Evolutionary conservation across 2,797 vertebrate genomes (phyloP), one percentile per base, ranked within the genome.

Genomic region (Lutjanus argentimaculatus): DNA sequence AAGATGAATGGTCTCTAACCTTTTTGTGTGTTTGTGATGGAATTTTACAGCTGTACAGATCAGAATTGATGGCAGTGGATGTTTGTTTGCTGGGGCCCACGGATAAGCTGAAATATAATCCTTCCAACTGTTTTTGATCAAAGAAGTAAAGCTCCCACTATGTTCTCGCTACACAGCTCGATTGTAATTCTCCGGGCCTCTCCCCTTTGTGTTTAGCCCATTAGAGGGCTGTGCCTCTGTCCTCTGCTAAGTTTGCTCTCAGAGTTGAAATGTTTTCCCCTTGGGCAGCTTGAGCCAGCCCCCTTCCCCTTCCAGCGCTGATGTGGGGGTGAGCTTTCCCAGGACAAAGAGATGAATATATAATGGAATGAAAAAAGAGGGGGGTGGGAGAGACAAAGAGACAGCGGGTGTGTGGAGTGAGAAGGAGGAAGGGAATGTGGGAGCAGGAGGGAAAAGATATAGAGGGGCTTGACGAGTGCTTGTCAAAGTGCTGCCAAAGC

Each of bases 301-400:
- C 91, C 89, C 85, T 89, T 88, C 78, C 85, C 87, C 80, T 85
- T 88, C 87, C 83, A 36, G 30, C 30, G 88, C 74, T 22, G 69
- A 83, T 83, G 90, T 83, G 92, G 90, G 92, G 93, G 90, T 88
- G 93, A 92, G 92, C 93, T 90, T 93, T 94, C 93, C 93, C 87
- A 92, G 94, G 95, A 95, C 94, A 95, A 94, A 94, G 92, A 91
- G 85, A 91, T 91, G 93, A 92, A 95, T 94, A 92, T 92, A 95
- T 95, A 95, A 95, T 90, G 88, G 92, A 79, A 83, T 88, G 86
- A 88, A 91, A 85, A 88, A 82, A 89, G 82, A 67, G 87, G 89
- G 30, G 89, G 91, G 86, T 77, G 82, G 83, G 82, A 83, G 89
- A 90, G 88, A 93, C 91, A 92, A 91, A 91, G 90, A 92, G 91